Percentiles rank a stretch among this genome's conserved stretches.
Conservation (phyloP, 2,888 invertebrate species). For the Epicampocera succincta region DNA sequence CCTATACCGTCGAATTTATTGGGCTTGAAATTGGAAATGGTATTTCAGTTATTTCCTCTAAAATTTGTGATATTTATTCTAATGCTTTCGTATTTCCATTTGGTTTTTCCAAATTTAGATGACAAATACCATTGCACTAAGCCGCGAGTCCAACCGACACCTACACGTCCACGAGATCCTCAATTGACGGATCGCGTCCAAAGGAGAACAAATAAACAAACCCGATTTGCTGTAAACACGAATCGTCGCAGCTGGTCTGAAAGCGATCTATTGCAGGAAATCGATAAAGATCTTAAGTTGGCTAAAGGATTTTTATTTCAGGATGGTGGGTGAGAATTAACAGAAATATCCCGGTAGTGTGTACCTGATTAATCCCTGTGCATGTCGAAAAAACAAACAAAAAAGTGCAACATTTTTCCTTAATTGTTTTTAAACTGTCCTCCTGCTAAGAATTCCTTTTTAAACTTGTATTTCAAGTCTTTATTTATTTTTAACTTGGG, state of each 20-base stretch:
- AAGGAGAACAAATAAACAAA: conserved; percentile 75
- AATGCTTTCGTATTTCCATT: conserved; percentile 32
- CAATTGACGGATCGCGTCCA: conserved; percentile 38
- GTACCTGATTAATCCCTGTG: conserved; percentile 15
- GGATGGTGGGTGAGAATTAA: conserved; percentile 76
- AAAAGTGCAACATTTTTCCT: conserved; percentile 9
- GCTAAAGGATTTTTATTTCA: conserved; percentile 85
- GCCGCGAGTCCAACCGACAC: conserved; percentile 31
- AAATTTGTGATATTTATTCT: background rate
- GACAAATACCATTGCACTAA: conserved; percentile 46
- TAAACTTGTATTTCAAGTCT: background rate
- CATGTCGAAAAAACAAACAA: conserved; percentile 14
- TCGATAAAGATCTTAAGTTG: conserved; percentile 83
- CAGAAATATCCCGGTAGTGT: conserved; percentile 32
- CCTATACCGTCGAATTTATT: no score
- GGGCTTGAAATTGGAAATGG: conserved; percentile 12
- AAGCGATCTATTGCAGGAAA: conserved; percentile 85
- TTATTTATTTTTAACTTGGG: no score
- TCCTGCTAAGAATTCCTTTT: background rate
- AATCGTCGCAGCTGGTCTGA: conserved; percentile 82
- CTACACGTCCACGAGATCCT: conserved; percentile 26
- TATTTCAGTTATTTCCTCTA: background rate
- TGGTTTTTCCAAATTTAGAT: conserved; percentile 61
- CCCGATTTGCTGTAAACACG: conserved; percentile 78
- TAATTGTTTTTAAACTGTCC: background rate